Percentiles rank a stretch among this genome's conserved stretches.
Conservation (phyloP, 1,140 invertebrate species). For the Metaphire vulgaris region DNA sequence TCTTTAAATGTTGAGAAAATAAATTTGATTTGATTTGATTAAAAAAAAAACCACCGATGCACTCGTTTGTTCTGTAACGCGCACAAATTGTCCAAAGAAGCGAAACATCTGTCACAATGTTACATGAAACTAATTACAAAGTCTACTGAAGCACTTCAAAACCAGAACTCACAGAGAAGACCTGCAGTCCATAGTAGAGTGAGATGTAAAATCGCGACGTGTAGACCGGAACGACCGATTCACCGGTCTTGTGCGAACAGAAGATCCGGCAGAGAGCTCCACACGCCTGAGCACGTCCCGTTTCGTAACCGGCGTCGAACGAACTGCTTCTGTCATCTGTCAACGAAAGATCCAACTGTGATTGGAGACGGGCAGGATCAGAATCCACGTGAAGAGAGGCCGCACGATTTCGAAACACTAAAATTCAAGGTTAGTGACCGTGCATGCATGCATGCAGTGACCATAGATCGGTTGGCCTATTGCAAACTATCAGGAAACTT, state of each 20-base stretch:
- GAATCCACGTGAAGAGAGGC: not conserved
- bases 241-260: slow-evolving; percentile 56
- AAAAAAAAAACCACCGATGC: no score
- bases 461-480: no score
- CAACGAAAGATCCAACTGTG: slow-evolving; percentile 30
- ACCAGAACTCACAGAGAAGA: slow-evolving; percentile 39
- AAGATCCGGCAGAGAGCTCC: slow-evolving; percentile 90
- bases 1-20: no score
- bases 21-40: no score
- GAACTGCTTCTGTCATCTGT: slow-evolving; percentile 1
- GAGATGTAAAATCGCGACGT: slow-evolving; percentile 89
- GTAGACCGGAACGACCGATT: slow-evolving; percentile 71
- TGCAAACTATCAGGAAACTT: no score
- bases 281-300: slow-evolving; percentile 85
- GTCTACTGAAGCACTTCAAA: no score
- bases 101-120: no score
- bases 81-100: no score
- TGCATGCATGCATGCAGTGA: not conserved
- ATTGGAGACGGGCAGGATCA: slow-evolving; percentile 24
- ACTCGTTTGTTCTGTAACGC: no score
- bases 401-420: not conserved
- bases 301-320: slow-evolving; percentile 40
- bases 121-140: no score
- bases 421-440: slow-evolving; percentile 33
- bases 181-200: slow-evolving; percentile 75